Percentiles rank a stretch among this genome's conserved stretches.
phyloP scores from a whole-genome alignment of 92 coral and sea anemone genomes.

The Porites divaricata region DNA sequence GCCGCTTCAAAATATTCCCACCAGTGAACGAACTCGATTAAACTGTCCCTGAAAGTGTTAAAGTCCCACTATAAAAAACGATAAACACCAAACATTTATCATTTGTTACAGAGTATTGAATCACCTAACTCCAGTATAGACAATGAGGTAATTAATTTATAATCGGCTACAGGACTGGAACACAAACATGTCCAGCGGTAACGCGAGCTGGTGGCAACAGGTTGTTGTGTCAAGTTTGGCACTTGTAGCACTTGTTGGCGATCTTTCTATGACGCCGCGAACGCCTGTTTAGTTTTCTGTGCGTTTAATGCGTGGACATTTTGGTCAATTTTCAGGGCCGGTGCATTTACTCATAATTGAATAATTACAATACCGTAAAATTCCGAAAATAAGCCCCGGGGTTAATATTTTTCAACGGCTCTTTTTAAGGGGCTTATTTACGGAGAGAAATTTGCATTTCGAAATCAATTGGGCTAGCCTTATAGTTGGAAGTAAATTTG shows the following conservation, averaged over 20 bases:
- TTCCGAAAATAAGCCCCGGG: too few species aligned
- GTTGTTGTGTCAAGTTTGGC: background rate
- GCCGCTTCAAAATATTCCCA: background rate
- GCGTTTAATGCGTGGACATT: background rate
- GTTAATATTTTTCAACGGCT: too few species aligned
- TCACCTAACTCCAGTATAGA: slow-evolving; percentile 37
- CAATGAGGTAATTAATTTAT: slow-evolving; percentile 37
- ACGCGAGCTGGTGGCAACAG: slow-evolving; percentile 33
- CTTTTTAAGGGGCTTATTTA: too few species aligned
- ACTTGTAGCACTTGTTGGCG: background rate
- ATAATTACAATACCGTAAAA: too few species aligned
- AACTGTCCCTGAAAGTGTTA: background rate
- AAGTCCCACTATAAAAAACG: background rate
- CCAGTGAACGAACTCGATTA: background rate
- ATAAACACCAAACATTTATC: slow-evolving; percentile 9
- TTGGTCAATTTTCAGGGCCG: too few species aligned
- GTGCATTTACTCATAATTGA: too few species aligned
- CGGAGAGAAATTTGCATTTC: too few species aligned
- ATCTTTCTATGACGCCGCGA: background rate
- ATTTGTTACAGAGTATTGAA: background rate
- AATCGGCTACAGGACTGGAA: slow-evolving; percentile 1
- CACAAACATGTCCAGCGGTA: slow-evolving; percentile 27
- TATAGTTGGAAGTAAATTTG: too few species aligned
- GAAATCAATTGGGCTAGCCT: too few species aligned
- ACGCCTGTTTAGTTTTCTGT: background rate